Base-by-base conservation (phyloP, 2,797 vertebrate species). In the Pteronotus mesoamericanus region DNA sequence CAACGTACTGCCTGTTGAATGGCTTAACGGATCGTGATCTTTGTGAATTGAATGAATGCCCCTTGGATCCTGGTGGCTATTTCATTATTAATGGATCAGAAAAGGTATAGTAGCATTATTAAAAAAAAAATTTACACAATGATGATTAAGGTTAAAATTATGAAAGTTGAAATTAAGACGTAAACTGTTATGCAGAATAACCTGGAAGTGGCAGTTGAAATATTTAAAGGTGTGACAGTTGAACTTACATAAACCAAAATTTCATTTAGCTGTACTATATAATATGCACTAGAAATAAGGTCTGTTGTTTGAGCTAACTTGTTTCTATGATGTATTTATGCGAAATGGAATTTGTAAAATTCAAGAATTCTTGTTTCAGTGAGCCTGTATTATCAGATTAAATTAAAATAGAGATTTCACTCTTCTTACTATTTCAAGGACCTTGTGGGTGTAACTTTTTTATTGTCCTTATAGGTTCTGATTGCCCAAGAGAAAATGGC, bases 401-500 rank as follows among this genome's bases (percentile, higher is more conserved):
- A 91, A 89, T 92, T 91, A 87, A 69, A 9, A 32, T 91, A n/a
- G 8, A 90, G 24, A 66, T 92, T 94, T 91, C 92, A 71, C 26
- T 95, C 9, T 92, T 94, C 11, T 92, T 89, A 69, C 24, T 61
- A n/a, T 4, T 71, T 93, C 15, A 79, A 7, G 77, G 44, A 39
- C 4, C 10, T 90, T 91, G 55, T 80, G 15, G 34, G 15, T 84
- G 0, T 80, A 74, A 79, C 26, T 87, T 96, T 96, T 96, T 86
- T 95, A n/a, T 59, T 96, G 51, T 92, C 9, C 11, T 8, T 87
- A 3, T 91, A 99, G 99, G 99, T 99, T 97, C 99, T 99, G 95
- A 99, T 99, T 59, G 99, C 99, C 82, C 99, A 99, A 97, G 99
- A 99, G 95, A 99, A 99, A 97, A 99, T 99, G 99, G 99, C 99